Percentiles rank a stretch among this genome's conserved stretches.
Conservation (phyloP, 2,113 vertebrate genomes). For the Anseranas semipalmata region DNA sequence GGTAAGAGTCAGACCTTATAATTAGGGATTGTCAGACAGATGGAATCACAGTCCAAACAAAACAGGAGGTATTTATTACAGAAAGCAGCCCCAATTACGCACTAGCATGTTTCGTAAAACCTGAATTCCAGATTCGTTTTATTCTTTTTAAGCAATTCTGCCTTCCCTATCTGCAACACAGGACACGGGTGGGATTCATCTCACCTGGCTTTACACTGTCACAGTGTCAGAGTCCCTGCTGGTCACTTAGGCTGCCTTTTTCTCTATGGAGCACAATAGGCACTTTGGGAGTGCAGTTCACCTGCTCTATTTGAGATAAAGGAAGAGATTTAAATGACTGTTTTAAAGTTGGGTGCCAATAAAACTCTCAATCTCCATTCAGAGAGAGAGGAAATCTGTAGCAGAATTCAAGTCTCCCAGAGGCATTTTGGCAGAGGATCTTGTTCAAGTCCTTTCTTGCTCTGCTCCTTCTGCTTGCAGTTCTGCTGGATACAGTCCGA, state of each 20-base stretch:
- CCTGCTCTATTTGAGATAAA: neutral
- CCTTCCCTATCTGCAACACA: neutral
- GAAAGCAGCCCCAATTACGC: neutral
- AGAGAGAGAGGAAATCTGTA: neutral
- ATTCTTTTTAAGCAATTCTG: neutral
- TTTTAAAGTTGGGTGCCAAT: neutral
- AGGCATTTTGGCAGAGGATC: neutral
- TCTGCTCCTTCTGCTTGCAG: neutral
- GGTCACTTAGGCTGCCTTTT: neutral
- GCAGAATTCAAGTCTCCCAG: neutral
- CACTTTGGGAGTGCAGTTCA: neutral
- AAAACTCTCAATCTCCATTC: neutral
- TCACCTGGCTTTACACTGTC: neutral
- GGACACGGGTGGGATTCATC: neutral
- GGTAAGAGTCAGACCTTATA: slow-evolving; percentile 25
- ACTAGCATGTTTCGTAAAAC: neutral
- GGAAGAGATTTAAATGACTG: neutral
- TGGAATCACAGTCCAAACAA: neutral
- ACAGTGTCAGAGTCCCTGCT: neutral
- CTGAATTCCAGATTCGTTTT: neutral
- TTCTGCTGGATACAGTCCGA: neutral
- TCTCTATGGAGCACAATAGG: neutral
- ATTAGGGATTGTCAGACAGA: slow-evolving; percentile 7
- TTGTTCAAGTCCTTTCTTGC: neutral
- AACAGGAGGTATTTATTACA: neutral